phyloP scores from a whole-genome alignment of 1,140 invertebrate species.

The Drosophila biarmipes region DNA sequence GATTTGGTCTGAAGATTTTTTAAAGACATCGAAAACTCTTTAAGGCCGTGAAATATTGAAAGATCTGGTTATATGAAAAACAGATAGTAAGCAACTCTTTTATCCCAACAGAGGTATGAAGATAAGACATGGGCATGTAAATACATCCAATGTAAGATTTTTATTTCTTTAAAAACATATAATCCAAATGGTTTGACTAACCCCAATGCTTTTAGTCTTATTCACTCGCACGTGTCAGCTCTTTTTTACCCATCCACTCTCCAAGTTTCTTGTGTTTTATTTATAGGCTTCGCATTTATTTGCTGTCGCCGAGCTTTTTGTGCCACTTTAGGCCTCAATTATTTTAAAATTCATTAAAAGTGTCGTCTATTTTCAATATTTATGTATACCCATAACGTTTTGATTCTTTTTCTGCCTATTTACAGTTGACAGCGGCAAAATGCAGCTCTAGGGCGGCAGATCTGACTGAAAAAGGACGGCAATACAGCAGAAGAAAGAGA shows the following conservation, averaged over 20 bases:
- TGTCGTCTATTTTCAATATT: conserved; percentile 76
- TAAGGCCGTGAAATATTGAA: too few relatives aligned
- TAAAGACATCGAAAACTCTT: background rate
- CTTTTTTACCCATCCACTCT: conserved; percentile 8
- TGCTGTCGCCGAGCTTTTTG: conserved; percentile 70
- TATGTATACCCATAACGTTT: conserved; percentile 23
- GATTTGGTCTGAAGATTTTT: background rate
- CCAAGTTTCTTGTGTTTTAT: conserved; percentile 47
- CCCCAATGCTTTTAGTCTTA: background rate
- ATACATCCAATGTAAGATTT: too few relatives aligned
- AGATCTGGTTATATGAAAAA: background rate
- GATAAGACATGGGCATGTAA: too few relatives aligned
- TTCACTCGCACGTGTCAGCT: background rate
- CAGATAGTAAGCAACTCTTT: background rate
- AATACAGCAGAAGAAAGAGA: background rate
- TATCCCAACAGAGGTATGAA: too few relatives aligned
- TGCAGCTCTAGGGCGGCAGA: conserved; percentile 30
- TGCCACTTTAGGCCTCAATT: conserved; percentile 79
- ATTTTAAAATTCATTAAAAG: conserved; percentile 80
- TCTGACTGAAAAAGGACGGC: background rate
- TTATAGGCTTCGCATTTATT: conserved; percentile 71
- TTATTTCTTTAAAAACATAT: too few relatives aligned
- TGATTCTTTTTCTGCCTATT: conserved; percentile 11
- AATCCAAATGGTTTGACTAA: background rate
- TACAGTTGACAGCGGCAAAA: conserved; percentile 27